Conservation (phyloP, 37 sponge, comb jelly and placozoan genomes). For the Spongilla lacustris region DNA sequence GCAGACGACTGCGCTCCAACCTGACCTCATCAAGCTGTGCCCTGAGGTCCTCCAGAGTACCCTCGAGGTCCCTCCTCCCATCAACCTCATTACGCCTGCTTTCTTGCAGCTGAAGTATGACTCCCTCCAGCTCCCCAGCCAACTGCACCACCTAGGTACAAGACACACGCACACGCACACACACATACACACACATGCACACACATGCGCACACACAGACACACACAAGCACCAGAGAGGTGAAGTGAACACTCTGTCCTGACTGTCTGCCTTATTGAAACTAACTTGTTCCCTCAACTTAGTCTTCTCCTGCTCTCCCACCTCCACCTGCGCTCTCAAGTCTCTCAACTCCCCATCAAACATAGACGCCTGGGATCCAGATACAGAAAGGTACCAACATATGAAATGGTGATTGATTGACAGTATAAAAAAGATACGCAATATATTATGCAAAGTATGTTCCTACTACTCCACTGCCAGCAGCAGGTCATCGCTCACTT, state of each 20-base stretch:
- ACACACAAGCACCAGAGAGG: too few relatives aligned
- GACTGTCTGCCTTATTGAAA: slow-evolving; percentile 1
- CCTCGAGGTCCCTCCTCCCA: slow-evolving; percentile 1
- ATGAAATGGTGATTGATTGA: background rate
- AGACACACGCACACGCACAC: too few relatives aligned
- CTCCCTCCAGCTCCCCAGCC: background rate
- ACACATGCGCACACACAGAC: too few relatives aligned
- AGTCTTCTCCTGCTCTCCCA: background rate
- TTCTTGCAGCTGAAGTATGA: background rate
- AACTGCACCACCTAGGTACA: slow-evolving; percentile 8
- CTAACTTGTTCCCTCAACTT: slow-evolving; percentile 4
- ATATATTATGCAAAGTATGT: background rate
- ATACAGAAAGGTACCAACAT: background rate
- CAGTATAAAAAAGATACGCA: too few relatives aligned
- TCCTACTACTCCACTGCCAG: background rate
- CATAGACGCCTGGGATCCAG: background rate
- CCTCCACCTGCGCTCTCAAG: background rate
- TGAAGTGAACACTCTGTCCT: too few relatives aligned
- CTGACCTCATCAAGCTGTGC: background rate
- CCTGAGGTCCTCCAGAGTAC: background rate
- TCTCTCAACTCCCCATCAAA: background rate
- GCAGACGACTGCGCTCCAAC: too few relatives aligned
- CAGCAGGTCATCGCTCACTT: slow-evolving; percentile 23
- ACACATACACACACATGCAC: too few relatives aligned
- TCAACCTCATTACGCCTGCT: background rate